phyloP scores from a whole-genome alignment of 2,797 vertebrate species.

The Aythya fuligula region DNA sequence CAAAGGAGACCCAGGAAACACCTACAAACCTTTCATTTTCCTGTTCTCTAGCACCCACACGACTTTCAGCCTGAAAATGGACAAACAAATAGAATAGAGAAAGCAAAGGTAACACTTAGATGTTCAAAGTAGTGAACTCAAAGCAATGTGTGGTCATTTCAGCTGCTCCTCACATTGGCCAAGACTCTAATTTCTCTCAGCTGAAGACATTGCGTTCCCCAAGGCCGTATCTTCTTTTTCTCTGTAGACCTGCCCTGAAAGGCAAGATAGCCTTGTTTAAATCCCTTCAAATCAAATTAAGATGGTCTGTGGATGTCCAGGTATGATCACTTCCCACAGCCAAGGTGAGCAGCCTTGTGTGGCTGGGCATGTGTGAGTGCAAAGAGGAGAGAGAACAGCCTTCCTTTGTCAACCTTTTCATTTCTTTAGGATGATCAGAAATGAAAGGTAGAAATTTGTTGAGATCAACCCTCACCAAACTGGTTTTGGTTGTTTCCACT shows the following conservation, averaged over 20 bases:
- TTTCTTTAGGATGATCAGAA: not conserved
- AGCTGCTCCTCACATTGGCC: not conserved
- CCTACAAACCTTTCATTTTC: not conserved
- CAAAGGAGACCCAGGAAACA: not conserved
- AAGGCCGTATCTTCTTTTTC: not conserved
- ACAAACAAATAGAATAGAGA: not conserved
- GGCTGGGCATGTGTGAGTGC: not conserved
- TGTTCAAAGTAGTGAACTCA: not conserved
- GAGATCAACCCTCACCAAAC: accelerated
- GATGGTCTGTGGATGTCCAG: not conserved
- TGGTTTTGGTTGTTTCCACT: not conserved
- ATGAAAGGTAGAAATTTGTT: not conserved
- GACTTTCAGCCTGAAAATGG: not conserved
- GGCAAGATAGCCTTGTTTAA: not conserved
- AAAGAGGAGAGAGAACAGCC: not conserved
- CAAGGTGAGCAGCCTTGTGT: not conserved
- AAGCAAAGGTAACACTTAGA: not conserved
- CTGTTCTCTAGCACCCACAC: not conserved
- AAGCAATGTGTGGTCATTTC: not conserved
- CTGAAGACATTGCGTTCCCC: not conserved
- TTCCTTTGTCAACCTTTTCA: not conserved
- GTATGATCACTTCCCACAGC: not conserved
- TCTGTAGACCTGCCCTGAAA: not conserved
- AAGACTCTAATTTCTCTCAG: not conserved
- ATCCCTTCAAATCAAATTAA: not conserved